phyloP scores from a whole-genome alignment of 2,113 vertebrate genomes.

The Forbesichthys papilliferus region DNA sequence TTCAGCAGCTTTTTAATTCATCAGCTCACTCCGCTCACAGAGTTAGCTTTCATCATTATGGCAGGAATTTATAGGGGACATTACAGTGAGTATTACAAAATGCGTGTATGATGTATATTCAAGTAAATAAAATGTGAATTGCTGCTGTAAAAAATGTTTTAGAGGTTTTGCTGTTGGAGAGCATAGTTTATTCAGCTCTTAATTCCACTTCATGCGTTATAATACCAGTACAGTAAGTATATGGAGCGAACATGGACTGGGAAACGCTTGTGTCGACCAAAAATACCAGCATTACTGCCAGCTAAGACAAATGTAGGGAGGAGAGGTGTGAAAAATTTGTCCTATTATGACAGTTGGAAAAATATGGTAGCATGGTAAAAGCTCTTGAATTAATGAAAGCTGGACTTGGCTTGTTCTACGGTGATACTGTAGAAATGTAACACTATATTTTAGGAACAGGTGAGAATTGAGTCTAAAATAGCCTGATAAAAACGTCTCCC shows the following conservation, averaged over 20 bases:
- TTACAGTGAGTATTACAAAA: no score
- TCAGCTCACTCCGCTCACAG: no score
- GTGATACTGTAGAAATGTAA: slow-evolving; percentile 14
- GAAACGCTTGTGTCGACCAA: background rate
- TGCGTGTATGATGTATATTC: no score
- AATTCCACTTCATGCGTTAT: background rate
- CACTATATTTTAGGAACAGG: slow-evolving; percentile 30
- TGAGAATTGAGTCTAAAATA: slow-evolving; percentile 52
- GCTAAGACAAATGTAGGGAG: slow-evolving; percentile 3
- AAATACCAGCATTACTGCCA: background rate
- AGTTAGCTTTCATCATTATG: no score
- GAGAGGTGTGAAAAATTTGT: background rate
- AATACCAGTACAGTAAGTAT: background rate
- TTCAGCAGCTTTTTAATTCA: no score
- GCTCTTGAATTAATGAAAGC: slow-evolving; percentile 14
- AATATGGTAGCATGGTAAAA: background rate
- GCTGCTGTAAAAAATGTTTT: no score
- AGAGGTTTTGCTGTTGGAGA: no score
- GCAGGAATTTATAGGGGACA: no score
- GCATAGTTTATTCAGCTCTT: no score
- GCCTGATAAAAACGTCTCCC: slow-evolving; percentile 23
- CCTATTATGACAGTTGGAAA: background rate
- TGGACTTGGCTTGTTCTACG: slow-evolving; percentile 15
- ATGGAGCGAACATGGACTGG: slow-evolving; percentile 2
- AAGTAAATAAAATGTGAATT: no score